Evolutionary conservation across 2,113 vertebrate species (phyloP).

Genomic region (Nesoenas mayeri): DNA sequence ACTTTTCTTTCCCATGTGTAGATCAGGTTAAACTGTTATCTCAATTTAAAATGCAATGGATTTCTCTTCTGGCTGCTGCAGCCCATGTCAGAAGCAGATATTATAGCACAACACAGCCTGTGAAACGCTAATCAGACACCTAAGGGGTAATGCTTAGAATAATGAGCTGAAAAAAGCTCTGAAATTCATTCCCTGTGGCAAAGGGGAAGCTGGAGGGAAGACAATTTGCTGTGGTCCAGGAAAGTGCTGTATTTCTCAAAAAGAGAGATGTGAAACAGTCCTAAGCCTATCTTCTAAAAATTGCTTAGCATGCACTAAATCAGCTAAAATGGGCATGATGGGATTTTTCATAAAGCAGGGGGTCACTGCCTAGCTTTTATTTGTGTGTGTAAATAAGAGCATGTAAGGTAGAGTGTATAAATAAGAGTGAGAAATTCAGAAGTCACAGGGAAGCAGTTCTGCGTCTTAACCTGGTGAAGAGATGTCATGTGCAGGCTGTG

Average conservation of each 20-base stretch:
- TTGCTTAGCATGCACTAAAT: neutral
- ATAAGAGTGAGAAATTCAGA: neutral
- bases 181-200: neutral
- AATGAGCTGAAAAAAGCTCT: conserved; percentile 18
- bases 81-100: neutral
- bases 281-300: neutral
- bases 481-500: fast-evolving
- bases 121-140: conserved; percentile 12
- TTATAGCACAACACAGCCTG: neutral
- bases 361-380: neutral
- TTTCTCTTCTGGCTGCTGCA: neutral
- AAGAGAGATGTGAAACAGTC: neutral
- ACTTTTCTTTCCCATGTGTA: neutral
- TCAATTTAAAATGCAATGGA: neutral
- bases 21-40: neutral
- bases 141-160: neutral
- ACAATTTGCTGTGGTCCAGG: neutral
- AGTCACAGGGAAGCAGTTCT: neutral
- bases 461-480: fast-evolving
- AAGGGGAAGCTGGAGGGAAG: neutral
- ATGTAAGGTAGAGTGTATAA: neutral
- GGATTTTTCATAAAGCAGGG: neutral
- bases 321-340: neutral
- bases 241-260: neutral
- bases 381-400: neutral